Base-by-base conservation (phyloP, 2,797 vertebrate genomes). In the Eptatretus atami region DNA sequence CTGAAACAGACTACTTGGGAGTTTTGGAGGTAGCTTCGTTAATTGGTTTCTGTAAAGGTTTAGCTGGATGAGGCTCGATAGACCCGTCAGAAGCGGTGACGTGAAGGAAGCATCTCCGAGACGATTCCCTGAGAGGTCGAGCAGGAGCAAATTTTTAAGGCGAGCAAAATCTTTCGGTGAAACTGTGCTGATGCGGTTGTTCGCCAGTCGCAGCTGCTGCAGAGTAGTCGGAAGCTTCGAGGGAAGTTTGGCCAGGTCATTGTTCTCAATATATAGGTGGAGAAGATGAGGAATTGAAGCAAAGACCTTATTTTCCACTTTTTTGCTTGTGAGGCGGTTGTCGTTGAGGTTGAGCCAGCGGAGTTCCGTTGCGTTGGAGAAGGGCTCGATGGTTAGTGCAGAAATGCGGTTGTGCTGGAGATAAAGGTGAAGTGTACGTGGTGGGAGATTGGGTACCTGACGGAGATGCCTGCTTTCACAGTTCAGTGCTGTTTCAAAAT, bases 321-420 rank as follows among this genome's bases (percentile, higher is more conserved):
- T 79, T 13, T 80, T 77, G 65, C 70, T 78, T 65, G 69, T 65
- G 66, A 98, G 84, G 19, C 82, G 81, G 65, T 98, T 96, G 73
- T 98, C 95, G 67, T 84, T 86, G 63, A 98, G 72, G 73, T 94
- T 94, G 72, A 98, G 69, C 90, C 90, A 98, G 44, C 75, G 77
- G 66, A 98, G 75, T 4, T 74, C 82, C 0, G 79, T 79, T 71
- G 87, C 85, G 0, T 98, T 98, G 63, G 67, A 68, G 70, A 98
- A 98, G 11, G 90, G 67, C 44, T 85, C 83, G 15, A 81, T 74
- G 0, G 78, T 79, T 64, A 98, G 78, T 67, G 84, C 78, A 0
- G 81, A 77, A 63, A 98, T 95, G 77, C 81, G 94, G 73, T 98
- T 98, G 76, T 98, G 94, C 73, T 94, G 85, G 55, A 98, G 77